Evolutionary conservation across 2,113 vertebrate species (phyloP).

Genomic region (Ploceus nigricollis): DNA sequence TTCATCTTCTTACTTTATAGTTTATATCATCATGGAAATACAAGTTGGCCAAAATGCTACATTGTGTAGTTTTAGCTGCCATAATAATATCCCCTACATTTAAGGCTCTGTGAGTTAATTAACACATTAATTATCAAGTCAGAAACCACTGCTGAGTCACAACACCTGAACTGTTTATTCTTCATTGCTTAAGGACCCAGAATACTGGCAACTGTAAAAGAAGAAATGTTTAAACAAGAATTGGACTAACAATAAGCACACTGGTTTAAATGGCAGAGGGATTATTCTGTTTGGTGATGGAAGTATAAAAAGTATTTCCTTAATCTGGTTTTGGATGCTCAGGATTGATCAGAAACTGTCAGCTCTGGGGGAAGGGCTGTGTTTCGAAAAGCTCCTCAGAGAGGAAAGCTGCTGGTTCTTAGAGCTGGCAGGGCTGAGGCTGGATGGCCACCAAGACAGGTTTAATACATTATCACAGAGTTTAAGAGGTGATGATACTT

Average conservation of each 20-base stretch:
- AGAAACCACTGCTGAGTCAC: background rate
- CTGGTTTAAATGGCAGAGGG: background rate
- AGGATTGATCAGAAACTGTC: background rate
- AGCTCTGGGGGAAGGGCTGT: background rate
- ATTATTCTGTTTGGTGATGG: background rate
- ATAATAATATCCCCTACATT: background rate
- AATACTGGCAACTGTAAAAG: background rate
- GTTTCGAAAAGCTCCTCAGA: background rate
- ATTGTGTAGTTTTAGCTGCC: background rate
- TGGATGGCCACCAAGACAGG: background rate
- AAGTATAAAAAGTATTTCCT: background rate
- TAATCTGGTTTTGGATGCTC: background rate
- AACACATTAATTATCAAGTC: background rate
- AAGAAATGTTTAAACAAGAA: background rate
- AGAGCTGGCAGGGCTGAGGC: background rate
- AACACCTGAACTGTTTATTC: background rate
- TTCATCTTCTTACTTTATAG: background rate
- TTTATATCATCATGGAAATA: background rate
- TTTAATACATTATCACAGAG: constrained; percentile 41
- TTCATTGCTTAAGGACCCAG: background rate
- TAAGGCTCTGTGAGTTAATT: background rate
- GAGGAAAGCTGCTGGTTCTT: constrained; percentile 4
- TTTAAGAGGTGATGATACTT: constrained; percentile 47
- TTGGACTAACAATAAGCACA: background rate
- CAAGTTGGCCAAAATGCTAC: background rate